A percentile compares a stretch with the other conserved stretches of the same genome.
Conservation (phyloP, 2,888 invertebrate genomes). For the Athetis lepigone region DNA sequence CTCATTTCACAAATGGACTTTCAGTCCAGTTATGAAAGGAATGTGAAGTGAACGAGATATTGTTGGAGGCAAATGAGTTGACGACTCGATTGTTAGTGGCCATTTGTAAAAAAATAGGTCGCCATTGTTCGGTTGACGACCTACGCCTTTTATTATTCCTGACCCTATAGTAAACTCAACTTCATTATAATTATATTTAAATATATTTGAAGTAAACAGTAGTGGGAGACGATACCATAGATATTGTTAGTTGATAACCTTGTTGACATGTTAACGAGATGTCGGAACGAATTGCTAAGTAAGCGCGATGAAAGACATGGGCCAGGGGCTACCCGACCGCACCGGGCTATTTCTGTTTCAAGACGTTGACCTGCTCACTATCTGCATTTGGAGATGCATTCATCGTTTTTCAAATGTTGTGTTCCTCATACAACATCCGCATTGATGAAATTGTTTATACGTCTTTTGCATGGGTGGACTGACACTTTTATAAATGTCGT, state of each 20-base stretch:
- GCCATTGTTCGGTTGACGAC: conserved; percentile 78
- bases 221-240: conserved; percentile 67
- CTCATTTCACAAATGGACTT: conserved; percentile 69
- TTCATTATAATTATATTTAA: conserved; percentile 61
- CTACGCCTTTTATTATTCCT: conserved; percentile 70
- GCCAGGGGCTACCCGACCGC: conserved; percentile 79
- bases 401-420: conserved; percentile 64
- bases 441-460: conserved; percentile 29
- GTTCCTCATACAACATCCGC: conserved; percentile 44
- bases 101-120: conserved; percentile 83
- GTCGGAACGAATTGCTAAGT: conserved; percentile 83
- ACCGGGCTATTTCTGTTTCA: conserved; percentile 82
- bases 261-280: conserved; percentile 87
- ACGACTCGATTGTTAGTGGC: conserved; percentile 79
- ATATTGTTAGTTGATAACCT: conserved; percentile 83
- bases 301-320: conserved; percentile 83
- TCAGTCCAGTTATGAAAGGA: conserved; percentile 69
- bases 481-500: conserved; percentile 47
- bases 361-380: conserved; percentile 85
- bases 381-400: conserved; percentile 76
- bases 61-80: conserved; percentile 80
- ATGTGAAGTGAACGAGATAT: conserved; percentile 76
- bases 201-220: conserved; percentile 74
- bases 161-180: conserved; percentile 61
- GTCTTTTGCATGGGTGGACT: conserved; percentile 28